Evolutionary conservation across 1,140 invertebrate species (phyloP), one percentile per base, ranked within the genome.

Genomic region (Eupristina koningsbergeri): DNA sequence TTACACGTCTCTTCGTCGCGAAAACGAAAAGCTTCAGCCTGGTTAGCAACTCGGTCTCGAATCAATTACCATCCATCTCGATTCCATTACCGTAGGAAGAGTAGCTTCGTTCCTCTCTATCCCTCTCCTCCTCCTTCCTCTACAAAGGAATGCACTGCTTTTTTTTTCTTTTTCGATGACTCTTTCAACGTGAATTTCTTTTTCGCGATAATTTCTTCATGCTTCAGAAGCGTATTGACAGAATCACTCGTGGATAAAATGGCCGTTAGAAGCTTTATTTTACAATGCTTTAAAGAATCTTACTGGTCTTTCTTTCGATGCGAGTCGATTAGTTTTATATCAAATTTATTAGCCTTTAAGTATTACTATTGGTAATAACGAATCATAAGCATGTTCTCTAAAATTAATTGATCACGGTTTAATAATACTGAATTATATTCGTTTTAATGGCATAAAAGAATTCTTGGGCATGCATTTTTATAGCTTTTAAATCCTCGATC

Each of bases 21-120:
- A 19, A 79, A 83, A 75, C 47, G 64, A 81, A 85, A 82, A 83
- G 53, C 75, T 79, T 31, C 67, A 50, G 78, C 74, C 79, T 22
- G 73, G 39, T 82, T 82, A 76, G 29, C 58, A 45, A 82, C 77
- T 84, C 77, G 76, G 67, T 80, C 86, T 80, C 84, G 80, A 88
- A 87, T 87, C 87, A 88, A 87, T 88, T 88, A 88, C 87, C 86
- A 88, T 88, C 87, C 86, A 87, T 88, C 86, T 87, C 84, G 85
- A 87, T 88, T 88, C 85, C 83, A 83, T 83, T 83, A 79, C 76
- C 50, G 47, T 75, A 26, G 67, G 26, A 78, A 78, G 58, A 67
- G 78, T 80, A 71, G 67, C 31, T 80, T 29, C n/a, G 39, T 50
- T 71, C 63, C 71, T 45, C 22, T 58, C 45, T 71, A 15, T 53